Conservation (phyloP, 2,113 vertebrate species). For the Saguinus midas region DNA sequence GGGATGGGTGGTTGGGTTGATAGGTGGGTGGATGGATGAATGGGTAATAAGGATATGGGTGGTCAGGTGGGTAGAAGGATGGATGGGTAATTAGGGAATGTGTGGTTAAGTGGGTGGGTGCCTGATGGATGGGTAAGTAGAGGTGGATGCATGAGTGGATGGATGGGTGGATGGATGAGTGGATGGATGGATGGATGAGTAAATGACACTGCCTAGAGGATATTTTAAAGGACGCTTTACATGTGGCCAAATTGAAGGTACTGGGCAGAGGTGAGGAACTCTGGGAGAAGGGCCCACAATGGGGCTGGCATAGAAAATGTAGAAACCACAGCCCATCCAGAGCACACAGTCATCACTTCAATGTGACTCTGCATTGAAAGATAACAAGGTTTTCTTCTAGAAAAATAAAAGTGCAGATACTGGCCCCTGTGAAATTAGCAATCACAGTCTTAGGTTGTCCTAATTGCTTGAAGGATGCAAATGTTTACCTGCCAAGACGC, state of each 20-base stretch:
- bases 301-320: background rate
- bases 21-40: too few relatives aligned
- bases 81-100: background rate
- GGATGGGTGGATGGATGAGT: background rate
- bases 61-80: too few relatives aligned
- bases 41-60: too few relatives aligned
- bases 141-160: background rate
- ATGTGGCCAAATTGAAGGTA: background rate
- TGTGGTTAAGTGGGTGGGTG: background rate
- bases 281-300: background rate
- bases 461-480: background rate
- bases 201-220: background rate
- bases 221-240: background rate
- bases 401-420: background rate
- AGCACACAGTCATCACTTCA: background rate
- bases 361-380: background rate
- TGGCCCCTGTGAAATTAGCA: background rate
- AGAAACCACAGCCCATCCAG: background rate
- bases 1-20: too few relatives aligned
- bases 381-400: background rate
- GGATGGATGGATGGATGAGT: background rate
- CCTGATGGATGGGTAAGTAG: too few relatives aligned
- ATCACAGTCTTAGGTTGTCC: background rate
- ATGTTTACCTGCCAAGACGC: background rate
- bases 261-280: background rate